A percentile compares a stretch with the other conserved stretches of the same genome.
phyloP scores from a whole-genome alignment of 2,797 vertebrate species.

The Sebastes steindachneri region DNA sequence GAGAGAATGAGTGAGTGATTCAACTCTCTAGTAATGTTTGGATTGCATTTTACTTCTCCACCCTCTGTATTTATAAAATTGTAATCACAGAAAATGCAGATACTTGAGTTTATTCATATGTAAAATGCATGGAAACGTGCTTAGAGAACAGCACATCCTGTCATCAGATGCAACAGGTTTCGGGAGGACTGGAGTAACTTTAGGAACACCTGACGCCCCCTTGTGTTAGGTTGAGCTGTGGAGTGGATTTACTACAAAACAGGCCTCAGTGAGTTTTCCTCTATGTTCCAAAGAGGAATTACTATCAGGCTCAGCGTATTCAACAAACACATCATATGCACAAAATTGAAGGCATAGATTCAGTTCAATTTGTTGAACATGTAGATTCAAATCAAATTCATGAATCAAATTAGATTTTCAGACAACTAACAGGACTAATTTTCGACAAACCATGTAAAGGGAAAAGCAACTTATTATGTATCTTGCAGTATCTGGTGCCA shows the following conservation, averaged over 20 bases:
- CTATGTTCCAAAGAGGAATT: background rate
- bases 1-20: background rate
- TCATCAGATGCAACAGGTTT: slow-evolving; percentile 58
- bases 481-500: background rate
- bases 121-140: background rate
- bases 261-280: background rate
- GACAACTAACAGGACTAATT: background rate
- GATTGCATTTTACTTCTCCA: background rate
- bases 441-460: background rate
- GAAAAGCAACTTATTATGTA: background rate
- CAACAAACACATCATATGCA: background rate
- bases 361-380: background rate
- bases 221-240: slow-evolving; percentile 61
- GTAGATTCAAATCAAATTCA: background rate
- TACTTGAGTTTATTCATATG: background rate
- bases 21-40: background rate
- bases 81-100: background rate
- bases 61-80: background rate
- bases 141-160: background rate
- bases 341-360: background rate
- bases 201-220: slow-evolving; percentile 66
- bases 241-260: background rate
- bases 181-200: slow-evolving; percentile 33
- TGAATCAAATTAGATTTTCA: background rate
- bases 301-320: background rate